Evolutionary conservation across 2,113 vertebrate species (phyloP), one percentile per base, ranked within the genome.

Genomic region (Grus americana): DNA sequence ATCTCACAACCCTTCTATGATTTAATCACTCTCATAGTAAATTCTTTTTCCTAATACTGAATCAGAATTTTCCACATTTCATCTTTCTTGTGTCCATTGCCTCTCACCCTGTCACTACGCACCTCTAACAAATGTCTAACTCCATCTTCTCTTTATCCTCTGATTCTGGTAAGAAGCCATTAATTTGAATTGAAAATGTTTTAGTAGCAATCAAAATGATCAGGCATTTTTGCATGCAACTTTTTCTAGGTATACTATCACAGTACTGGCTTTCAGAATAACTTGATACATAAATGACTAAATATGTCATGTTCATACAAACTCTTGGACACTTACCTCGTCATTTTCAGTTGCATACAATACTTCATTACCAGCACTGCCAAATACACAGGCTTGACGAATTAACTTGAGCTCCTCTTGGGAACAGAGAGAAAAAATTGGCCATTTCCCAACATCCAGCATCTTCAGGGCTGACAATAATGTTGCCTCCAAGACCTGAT

Each of bases 371-470:
- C 99, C 99, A 91, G 99, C 98, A 32, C 97, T 99, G 96, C 99
- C 99, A 93, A 99, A 99, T 61, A 99, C 99, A 98, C 99, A 99
- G 66, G 99, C 99, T 94, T 99, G 99, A 73, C 98, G 98, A 97
- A 99, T 99, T 92, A 99, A 98, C 78, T 98, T 98, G 49, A 99
- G 97, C n/a, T 99, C 99, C 96, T 99, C 99, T 72, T 98, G 99
- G 86, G 99, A 99, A 94, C 99, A 99, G 58, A 99, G 99, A 54
- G 99, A 99, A 98, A 99, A 99, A 93, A 99, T 99, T 9, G 99
- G 99, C 99, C 99, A 99, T 97, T 99, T 99, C 88, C 99, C 99
- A 97, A 99, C 98, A 98, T 99, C 99, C 98, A 99, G 97, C 99
- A 99, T 99, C 96, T 98, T 99, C 98, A 98, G 96, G 34, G 97